Conservation (phyloP, 1,140 invertebrate species). For the Drosophila neocordata region DNA sequence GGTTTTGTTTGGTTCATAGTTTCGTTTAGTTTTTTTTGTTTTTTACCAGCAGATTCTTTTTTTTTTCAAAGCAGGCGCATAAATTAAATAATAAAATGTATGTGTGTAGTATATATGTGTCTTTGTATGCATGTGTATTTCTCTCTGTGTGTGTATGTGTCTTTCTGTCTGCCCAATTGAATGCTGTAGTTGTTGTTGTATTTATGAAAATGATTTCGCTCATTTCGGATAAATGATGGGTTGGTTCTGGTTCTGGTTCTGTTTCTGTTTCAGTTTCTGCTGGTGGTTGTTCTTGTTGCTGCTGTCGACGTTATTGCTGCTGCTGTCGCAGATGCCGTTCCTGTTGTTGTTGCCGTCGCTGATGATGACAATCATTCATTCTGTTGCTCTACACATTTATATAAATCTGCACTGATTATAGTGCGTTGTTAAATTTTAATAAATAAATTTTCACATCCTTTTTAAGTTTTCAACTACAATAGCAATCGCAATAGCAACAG, state of each 20-base stretch:
- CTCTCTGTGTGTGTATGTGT: slow-evolving; percentile 36
- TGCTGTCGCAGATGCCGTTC: not conserved
- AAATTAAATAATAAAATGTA: slow-evolving; percentile 81
- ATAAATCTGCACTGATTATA: slow-evolving; percentile 79
- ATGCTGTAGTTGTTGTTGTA: slow-evolving; percentile 50
- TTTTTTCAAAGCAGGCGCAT: slow-evolving; percentile 64
- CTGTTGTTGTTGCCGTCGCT: slow-evolving; percentile 52
- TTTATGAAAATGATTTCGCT: slow-evolving; percentile 62
- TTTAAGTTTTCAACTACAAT: slow-evolving; percentile 62
- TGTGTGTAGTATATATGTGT: slow-evolving; percentile 44
- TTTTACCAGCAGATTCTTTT: slow-evolving; percentile 57
- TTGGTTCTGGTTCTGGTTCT: slow-evolving; percentile 41
- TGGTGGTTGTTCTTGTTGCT: slow-evolving; percentile 30
- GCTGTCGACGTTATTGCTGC: slow-evolving; percentile 19
- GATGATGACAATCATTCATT: slow-evolving; percentile 62
- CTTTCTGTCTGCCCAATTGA: slow-evolving; percentile 65
- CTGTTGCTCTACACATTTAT: slow-evolving; percentile 40
- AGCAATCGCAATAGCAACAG: slow-evolving; percentile 19
- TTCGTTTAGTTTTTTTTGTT: slow-evolving; percentile 37
- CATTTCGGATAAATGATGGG: slow-evolving; percentile 21
- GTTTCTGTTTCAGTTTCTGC: slow-evolving; percentile 20
- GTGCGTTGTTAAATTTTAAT: slow-evolving; percentile 81
- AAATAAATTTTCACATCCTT: slow-evolving; percentile 81
- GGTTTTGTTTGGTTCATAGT: slow-evolving; percentile 44
- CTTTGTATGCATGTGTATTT: slow-evolving; percentile 47